Conservation (phyloP, 37 sponge, comb jelly and placozoan genomes). For the Halichondria panicea region DNA sequence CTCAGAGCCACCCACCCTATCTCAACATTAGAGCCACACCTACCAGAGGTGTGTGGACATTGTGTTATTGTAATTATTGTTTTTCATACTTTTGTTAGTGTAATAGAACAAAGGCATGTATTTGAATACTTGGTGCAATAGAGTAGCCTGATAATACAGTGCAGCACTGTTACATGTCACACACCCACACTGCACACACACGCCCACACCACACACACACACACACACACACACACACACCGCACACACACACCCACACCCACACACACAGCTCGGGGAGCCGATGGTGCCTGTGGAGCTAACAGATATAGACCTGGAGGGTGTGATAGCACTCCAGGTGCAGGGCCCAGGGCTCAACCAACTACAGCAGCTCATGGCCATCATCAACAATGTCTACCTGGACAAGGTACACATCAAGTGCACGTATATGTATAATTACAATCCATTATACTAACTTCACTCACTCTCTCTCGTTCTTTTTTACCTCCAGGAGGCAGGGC, state of each 20-base stretch:
- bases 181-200: too few relatives aligned
- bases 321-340: slow-evolving; percentile 61
- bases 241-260: too few relatives aligned
- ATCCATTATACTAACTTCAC: too few relatives aligned
- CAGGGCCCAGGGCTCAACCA: slow-evolving; percentile 39
- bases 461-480: too few relatives aligned
- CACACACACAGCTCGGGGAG: slow-evolving; percentile 9
- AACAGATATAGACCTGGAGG: slow-evolving; percentile 48
- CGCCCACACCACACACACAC: too few relatives aligned
- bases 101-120: too few relatives aligned
- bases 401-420: background rate
- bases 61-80: too few relatives aligned
- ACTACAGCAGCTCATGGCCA: slow-evolving; percentile 51
- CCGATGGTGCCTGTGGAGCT: slow-evolving; percentile 45
- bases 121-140: too few relatives aligned
- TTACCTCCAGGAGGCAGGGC: slow-evolving; percentile 23
- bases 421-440: background rate
- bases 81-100: too few relatives aligned
- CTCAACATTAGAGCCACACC: slow-evolving; percentile 29
- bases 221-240: too few relatives aligned
- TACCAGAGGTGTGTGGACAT: slow-evolving; percentile 37
- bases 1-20: slow-evolving; percentile 32
- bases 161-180: too few relatives aligned
- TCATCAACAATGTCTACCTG: slow-evolving; percentile 39
- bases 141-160: too few relatives aligned